A percentile compares a stretch with the other conserved stretches of the same genome.
Conservation (phyloP, 2,797 vertebrate species). For the Thripadectes ignobilis region DNA sequence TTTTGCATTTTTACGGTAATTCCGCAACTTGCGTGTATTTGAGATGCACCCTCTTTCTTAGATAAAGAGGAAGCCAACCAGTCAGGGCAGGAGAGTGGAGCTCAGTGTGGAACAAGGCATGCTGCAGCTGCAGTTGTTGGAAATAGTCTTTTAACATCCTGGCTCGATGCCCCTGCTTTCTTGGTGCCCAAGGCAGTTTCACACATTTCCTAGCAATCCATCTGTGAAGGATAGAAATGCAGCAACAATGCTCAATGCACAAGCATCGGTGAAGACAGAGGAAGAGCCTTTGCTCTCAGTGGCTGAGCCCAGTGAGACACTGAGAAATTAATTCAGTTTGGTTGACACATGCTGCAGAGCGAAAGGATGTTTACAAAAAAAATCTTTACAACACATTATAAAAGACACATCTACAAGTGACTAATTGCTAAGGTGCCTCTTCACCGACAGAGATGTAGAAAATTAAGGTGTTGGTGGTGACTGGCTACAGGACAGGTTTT, state of each 20-base stretch:
- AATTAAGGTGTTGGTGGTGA: not conserved
- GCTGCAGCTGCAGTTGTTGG: constrained; percentile 71
- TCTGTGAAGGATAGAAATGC: constrained; percentile 62
- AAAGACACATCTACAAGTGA: constrained; percentile 7
- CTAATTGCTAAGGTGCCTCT: not conserved
- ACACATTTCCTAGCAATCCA: constrained; percentile 69
- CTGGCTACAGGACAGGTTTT: not conserved
- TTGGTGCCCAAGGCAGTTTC: constrained; percentile 67
- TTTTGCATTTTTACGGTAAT: not conserved
- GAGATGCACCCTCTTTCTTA: not conserved
- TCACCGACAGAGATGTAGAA: not conserved
- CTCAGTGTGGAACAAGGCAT: not conserved
- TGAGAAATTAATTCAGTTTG: not conserved
- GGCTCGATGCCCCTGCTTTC: constrained; percentile 64
- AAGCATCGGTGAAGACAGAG: constrained; percentile 22
- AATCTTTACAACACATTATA: not conserved
- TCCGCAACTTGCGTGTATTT: not conserved
- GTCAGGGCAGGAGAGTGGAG: not conserved
- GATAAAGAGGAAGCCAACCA: constrained; percentile 23
- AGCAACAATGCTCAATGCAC: constrained; percentile 72
- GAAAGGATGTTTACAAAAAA: not conserved
- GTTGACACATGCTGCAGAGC: not conserved
- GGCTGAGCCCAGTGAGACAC: not conserved
- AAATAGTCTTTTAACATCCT: constrained; percentile 53
- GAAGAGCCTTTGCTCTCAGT: constrained; percentile 41